These are phyloP conservation scores for Pandemis corylana DNA, from an alignment of 2,888 invertebrate genomes.

Conservation along the genomic window DNA sequence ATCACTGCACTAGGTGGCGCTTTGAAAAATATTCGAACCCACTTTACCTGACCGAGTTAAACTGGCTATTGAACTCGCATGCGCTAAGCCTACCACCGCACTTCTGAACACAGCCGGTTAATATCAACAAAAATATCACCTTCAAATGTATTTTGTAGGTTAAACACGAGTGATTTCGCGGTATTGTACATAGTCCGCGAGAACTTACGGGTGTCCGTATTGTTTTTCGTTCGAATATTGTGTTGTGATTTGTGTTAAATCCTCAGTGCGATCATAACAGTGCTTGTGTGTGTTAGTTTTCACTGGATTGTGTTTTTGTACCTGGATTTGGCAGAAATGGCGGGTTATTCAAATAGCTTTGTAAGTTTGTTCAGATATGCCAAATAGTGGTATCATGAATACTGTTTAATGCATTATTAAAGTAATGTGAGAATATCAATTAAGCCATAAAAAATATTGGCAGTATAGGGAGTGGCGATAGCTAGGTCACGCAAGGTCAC, in stretches of 20 bases:
- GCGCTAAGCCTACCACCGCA: slow-evolving; percentile 48
- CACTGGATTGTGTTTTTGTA: slow-evolving; percentile 45
- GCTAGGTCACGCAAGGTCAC: slow-evolving; percentile 83
- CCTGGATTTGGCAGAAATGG: slow-evolving; percentile 55
- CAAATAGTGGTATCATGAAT: background rate
- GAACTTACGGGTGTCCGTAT: slow-evolving; percentile 57
- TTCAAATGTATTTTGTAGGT: slow-evolving; percentile 84
- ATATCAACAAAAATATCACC: slow-evolving; percentile 85
- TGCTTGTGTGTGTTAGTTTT: slow-evolving; percentile 51
- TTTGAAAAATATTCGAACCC: slow-evolving; percentile 50
- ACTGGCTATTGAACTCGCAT: slow-evolving; percentile 45
- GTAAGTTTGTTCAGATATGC: slow-evolving; percentile 43
- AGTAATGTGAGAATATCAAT: background rate
- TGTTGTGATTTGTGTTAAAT: slow-evolving; percentile 57
- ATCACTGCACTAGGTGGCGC: slow-evolving; percentile 69
- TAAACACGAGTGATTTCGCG: slow-evolving; percentile 81
- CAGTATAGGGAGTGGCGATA: slow-evolving; percentile 48
- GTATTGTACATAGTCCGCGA: slow-evolving; percentile 74
- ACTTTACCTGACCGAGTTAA: slow-evolving; percentile 70
- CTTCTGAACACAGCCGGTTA: slow-evolving; percentile 59
- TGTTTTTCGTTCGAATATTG: slow-evolving; percentile 50
- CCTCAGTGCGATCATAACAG: slow-evolving; percentile 45
- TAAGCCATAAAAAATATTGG: slow-evolving; percentile 17
- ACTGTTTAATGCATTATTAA: background rate
- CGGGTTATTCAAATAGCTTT: slow-evolving; percentile 63